Evolutionary conservation across 2,797 vertebrate species (phyloP), one percentile per base, ranked within the genome.

Genomic region (Macroramphosus scolopax): DNA sequence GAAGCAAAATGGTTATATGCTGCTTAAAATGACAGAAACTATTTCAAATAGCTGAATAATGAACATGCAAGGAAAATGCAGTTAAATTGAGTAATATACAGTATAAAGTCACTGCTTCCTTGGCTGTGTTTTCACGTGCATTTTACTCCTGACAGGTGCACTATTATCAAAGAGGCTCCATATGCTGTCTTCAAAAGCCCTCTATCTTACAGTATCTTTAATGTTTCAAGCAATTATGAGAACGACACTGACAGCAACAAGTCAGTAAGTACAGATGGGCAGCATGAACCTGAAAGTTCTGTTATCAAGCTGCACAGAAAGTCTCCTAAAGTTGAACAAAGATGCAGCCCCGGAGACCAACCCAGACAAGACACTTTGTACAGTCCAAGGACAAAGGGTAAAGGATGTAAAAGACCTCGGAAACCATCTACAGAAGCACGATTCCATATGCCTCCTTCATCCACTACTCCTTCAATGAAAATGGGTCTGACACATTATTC

Each of bases 171-270:
- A 37, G 47, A 78, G 1, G 80, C 87, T 16, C 81, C 87, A 3
- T 81, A 85, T 33, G 96, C 94, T 11, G 63, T 87, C 35, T 75
- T 95, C 50, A 79, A 87, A 75, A 82, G 57, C 17, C 63, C 89
- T 28, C 78, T 59, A 1, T 54, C 58, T 17, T 95, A 91, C 58
- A 86, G 86, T 28, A 32, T 57, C 26, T 76, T 78, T 11, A 40
- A 57, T 33, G 37, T 28, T 31, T 17, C 26, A 14, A 35, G 42
- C 40, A 59, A 66, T 30, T 35, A 44, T 31, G 40, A 1, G 1
- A 33, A 37, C 12, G 29, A 33, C 10, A 3, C 9, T 29, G 26
- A 66, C 3, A 37, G 11, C 24, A 58, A 35, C 34, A 50, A 22
- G 6, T 47, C 44, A 43, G 28, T 30, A 51, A 44, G 15, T 17